Evolutionary conservation across 2,113 vertebrate genomes (phyloP).

Genomic region (Rhinoptilus africanus): DNA sequence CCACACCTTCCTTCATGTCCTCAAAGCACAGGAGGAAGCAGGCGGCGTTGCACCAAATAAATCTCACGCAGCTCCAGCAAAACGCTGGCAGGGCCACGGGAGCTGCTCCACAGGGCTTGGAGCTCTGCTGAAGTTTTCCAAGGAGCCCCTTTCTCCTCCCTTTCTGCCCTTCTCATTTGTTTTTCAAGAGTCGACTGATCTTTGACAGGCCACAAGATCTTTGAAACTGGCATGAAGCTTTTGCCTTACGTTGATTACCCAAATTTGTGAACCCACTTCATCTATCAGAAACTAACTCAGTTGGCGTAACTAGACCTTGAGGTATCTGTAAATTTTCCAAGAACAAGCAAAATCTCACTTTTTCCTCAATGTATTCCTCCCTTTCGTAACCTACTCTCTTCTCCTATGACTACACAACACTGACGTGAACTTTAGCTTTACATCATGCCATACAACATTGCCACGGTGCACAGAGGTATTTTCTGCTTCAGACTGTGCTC

Average conservation of each 20-base stretch:
- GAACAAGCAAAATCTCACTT: not conserved
- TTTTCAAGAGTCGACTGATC: not conserved
- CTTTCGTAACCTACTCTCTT: not conserved
- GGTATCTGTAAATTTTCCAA: not conserved
- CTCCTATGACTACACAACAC: not conserved
- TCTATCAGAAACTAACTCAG: not conserved
- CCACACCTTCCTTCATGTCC: not conserved
- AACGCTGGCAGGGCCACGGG: accelerated
- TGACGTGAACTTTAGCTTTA: not conserved
- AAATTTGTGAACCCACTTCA: not conserved
- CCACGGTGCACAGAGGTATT: not conserved
- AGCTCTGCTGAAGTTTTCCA: not conserved
- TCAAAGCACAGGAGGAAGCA: not conserved
- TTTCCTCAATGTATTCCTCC: not conserved
- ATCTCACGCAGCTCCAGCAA: not conserved
- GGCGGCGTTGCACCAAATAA: not conserved
- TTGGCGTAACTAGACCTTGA: not conserved
- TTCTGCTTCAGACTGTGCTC: not conserved
- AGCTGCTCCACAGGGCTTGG: not conserved
- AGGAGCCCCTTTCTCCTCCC: not conserved
- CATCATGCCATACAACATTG: no score
- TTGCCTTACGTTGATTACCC: not conserved
- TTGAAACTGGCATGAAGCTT: not conserved
- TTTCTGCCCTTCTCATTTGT: not conserved
- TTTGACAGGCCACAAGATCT: not conserved